Conservation (phyloP, 2,113 vertebrate genomes). For the Apeltes quadracus region DNA sequence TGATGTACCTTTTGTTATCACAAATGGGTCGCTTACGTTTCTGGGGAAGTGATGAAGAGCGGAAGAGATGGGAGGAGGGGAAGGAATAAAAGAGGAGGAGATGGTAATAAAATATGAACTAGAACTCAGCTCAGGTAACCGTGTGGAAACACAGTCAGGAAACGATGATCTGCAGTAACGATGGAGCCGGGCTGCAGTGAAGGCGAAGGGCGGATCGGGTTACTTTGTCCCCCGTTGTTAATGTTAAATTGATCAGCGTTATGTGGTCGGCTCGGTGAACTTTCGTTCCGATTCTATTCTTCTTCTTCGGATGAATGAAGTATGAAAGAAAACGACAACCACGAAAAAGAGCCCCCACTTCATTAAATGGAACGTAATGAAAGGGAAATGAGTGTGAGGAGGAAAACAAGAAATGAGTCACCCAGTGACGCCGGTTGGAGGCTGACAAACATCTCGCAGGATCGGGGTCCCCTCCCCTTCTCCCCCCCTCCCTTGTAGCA, state of each 20-base stretch:
- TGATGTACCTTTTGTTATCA: conserved; percentile 66
- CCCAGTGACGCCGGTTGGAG: conserved; percentile 31
- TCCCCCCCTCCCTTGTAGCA: conserved; percentile 27
- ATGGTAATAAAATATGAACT: background rate
- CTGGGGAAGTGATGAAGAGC: conserved; percentile 42
- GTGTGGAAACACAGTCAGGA: background rate
- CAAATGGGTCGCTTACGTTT: conserved; percentile 76
- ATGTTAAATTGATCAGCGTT: background rate
- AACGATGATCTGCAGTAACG: background rate
- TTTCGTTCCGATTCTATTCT: background rate
- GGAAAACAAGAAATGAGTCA: conserved; percentile 60
- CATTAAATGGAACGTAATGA: background rate
- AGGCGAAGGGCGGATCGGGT: background rate
- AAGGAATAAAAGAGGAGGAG: background rate
- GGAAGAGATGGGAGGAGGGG: conserved; percentile 9
- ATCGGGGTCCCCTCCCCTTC: conserved; percentile 53
- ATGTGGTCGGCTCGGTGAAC: background rate
- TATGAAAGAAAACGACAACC: background rate
- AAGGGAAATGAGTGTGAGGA: conserved; percentile 42
- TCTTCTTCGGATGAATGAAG: background rate
- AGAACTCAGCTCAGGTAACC: background rate
- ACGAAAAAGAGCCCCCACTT: conserved; percentile 1
- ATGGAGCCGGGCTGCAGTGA: background rate
- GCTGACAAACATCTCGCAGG: conserved; percentile 56
- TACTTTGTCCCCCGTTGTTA: no score